Evolutionary conservation across 2,113 vertebrate species (phyloP).

Genomic region (Elephantulus edwardii): DNA sequence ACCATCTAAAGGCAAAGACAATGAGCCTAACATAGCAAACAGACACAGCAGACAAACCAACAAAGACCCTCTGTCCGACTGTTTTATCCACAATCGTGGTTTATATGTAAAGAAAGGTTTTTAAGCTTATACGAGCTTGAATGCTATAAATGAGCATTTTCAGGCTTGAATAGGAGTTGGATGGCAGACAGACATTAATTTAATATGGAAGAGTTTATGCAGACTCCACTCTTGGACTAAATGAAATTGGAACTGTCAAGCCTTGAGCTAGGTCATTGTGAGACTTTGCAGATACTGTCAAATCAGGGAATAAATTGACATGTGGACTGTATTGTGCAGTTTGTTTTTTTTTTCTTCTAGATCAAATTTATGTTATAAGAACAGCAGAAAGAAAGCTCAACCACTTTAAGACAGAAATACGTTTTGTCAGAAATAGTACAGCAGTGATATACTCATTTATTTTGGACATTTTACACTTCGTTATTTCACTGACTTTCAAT

Average conservation of each 20-base stretch:
- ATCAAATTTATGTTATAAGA: slow-evolving; percentile 62
- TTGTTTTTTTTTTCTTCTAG: no score
- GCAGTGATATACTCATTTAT: slow-evolving; percentile 7
- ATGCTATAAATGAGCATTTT: background rate
- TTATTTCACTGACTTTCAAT: slow-evolving; percentile 15
- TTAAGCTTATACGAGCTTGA: background rate
- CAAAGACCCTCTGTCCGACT: background rate
- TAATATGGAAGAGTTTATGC: slow-evolving; percentile 41
- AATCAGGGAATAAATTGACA: slow-evolving; percentile 30
- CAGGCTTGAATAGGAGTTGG: background rate
- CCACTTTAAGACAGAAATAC: slow-evolving; percentile 22
- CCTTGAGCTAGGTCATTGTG: slow-evolving; percentile 33
- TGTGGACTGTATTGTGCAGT: background rate
- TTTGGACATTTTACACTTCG: background rate
- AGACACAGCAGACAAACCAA: background rate
- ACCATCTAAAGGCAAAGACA: background rate
- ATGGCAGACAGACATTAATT: slow-evolving; percentile 50
- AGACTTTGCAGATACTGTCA: slow-evolving; percentile 18
- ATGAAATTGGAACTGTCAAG: slow-evolving; percentile 6
- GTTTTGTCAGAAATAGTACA: background rate
- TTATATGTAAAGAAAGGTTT: background rate
- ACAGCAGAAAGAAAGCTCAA: slow-evolving; percentile 37
- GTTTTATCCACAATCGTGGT: background rate
- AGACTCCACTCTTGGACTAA: background rate
- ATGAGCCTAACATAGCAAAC: background rate